phyloP scores from a whole-genome alignment of 2,888 invertebrate species.

The Cheilosia impressa region DNA sequence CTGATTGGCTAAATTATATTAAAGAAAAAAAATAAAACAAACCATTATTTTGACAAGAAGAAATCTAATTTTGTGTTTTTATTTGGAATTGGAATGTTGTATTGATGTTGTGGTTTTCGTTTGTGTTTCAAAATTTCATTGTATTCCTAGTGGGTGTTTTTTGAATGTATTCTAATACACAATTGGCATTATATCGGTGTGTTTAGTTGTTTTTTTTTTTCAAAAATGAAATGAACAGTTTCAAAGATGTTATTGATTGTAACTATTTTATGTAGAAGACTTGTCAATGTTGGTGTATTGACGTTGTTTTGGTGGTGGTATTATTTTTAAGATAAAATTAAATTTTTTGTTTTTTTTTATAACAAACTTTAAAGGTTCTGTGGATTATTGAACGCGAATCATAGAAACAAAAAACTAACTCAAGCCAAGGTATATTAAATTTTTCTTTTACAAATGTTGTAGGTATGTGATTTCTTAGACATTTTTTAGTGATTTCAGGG shows the following conservation, averaged over 20 bases:
- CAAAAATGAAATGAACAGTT: background rate
- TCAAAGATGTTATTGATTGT: too few species aligned
- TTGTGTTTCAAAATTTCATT: slow-evolving; percentile 12
- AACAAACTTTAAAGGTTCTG: too few species aligned
- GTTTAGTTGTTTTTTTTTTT: background rate
- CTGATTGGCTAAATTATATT: slow-evolving; percentile 19
- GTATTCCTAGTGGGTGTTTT: slow-evolving; percentile 22
- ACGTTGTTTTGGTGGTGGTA: background rate
- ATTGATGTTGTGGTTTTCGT: slow-evolving; percentile 45
- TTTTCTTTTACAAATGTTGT: too few species aligned
- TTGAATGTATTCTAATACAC: slow-evolving; percentile 1
- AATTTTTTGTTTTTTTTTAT: too few species aligned
- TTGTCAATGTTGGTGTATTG: slow-evolving; percentile 10
- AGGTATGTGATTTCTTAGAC: too few species aligned
- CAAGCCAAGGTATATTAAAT: too few species aligned
- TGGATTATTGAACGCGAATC: too few species aligned
- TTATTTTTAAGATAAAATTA: too few species aligned
- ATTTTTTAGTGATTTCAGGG: too few species aligned
- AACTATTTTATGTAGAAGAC: background rate
- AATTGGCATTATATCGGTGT: slow-evolving; percentile 28
- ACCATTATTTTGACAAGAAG: slow-evolving; percentile 7
- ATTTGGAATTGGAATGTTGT: slow-evolving; percentile 45
- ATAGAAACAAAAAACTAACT: too few species aligned
- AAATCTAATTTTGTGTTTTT: slow-evolving; percentile 1
- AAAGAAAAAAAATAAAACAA: background rate